Evolutionary conservation across 1,140 invertebrate species (phyloP).

Genomic region (Anadara kagoshimensis): DNA sequence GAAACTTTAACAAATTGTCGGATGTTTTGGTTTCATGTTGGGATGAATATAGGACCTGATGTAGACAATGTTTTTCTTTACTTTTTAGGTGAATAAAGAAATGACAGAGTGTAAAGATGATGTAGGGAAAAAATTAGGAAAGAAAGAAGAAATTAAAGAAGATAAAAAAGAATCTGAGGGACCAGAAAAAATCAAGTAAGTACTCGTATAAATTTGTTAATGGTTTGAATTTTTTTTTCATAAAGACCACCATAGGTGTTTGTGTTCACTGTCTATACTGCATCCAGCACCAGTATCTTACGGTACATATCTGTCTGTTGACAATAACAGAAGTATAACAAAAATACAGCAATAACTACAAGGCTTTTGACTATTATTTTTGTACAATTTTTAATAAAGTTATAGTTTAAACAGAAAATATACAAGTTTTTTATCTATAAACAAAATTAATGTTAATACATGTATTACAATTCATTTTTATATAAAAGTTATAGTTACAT

Average conservation of each 20-base stretch:
- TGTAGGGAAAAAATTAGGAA: conserved; percentile 47
- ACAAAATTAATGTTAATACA: too few relatives aligned
- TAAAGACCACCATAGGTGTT: neutral
- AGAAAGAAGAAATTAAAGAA: conserved; percentile 19
- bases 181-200: neutral
- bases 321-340: neutral
- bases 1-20: neutral
- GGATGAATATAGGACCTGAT: neutral
- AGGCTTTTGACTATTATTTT: too few relatives aligned
- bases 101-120: conserved; percentile 44
- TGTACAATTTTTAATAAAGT: too few relatives aligned
- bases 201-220: neutral
- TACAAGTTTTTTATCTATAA: too few relatives aligned
- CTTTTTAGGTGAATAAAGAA: conserved; percentile 42
- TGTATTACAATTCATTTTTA: too few relatives aligned
- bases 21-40: neutral
- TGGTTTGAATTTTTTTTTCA: too few relatives aligned
- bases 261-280: neutral
- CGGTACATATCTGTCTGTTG: neutral
- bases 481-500: too few relatives aligned
- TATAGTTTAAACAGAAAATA: too few relatives aligned
- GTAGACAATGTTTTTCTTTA: neutral
- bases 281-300: neutral
- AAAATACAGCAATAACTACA: too few relatives aligned
- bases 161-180: conserved; percentile 1